phyloP scores from a whole-genome alignment of 2,888 invertebrate species.

The Clepsis dumicolana region DNA sequence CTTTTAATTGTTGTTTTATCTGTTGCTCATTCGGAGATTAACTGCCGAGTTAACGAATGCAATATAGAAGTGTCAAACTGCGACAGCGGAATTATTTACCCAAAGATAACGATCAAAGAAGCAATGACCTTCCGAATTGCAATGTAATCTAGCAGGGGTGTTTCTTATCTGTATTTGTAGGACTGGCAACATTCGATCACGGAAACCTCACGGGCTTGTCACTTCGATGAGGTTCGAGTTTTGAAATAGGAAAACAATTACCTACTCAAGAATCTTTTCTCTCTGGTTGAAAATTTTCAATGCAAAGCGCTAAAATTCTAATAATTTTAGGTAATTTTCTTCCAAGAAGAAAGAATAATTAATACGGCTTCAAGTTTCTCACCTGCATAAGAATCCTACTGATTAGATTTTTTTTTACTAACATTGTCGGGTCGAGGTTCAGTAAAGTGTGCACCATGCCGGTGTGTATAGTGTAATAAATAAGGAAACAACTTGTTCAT shows the following conservation, averaged over 20 bases:
- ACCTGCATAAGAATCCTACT: no score
- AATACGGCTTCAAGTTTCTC: no score
- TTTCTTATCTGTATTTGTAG: constrained; percentile 29
- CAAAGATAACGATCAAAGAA: constrained; percentile 38
- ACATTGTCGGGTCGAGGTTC: no score
- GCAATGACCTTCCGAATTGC: constrained; percentile 37
- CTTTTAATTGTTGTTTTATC: constrained; percentile 53
- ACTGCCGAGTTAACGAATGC: constrained; percentile 55
- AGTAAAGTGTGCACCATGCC: neutral
- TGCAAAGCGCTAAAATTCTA: no score
- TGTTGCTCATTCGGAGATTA: constrained; percentile 51
- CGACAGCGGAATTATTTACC: constrained; percentile 30
- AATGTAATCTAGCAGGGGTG: constrained; percentile 33
- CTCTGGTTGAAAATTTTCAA: no score
- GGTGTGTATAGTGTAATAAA: constrained; percentile 8
- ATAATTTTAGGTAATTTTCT: no score
- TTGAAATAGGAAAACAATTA: neutral
- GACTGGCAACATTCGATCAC: constrained; percentile 18
- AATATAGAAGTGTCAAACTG: constrained; percentile 43
- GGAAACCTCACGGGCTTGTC: constrained; percentile 18
- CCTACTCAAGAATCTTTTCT: no score
- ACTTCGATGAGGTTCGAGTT: neutral
- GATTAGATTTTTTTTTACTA: no score
- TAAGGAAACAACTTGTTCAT: constrained; percentile 28
- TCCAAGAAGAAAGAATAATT: no score